Evolutionary conservation across 2,113 vertebrate species (phyloP), one percentile per base, ranked within the genome.

Genomic region (Psettodes erumei): DNA sequence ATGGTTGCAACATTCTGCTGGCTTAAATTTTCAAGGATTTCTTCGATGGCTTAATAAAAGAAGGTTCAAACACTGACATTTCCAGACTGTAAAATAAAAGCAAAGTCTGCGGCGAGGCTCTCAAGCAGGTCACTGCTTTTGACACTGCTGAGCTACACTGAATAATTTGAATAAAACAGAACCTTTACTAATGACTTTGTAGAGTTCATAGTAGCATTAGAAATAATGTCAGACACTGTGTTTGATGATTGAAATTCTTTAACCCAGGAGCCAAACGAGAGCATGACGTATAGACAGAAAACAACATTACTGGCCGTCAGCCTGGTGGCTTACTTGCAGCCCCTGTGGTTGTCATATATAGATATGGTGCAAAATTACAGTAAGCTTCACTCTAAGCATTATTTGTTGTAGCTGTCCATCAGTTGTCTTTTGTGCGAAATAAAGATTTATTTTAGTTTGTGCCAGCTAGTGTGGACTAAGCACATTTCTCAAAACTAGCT

Each of bases 21-120:
- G 47, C 45, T 67, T 25, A 37, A n/a, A 30, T 18, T 21, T 62
- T 75, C 32, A 71, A 62, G 48, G 76, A 72, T 62, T 67, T 71
- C 28, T 53, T 60, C 1, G 9, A 28, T 51, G 40, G 50, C 35
- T 54, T 59, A 48, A 45, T 12, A 71, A 45, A 25, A 10, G 21
- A 33, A 11, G 7, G 60, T 60, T 71, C 54, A 65, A 54, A 30
- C 21, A 21, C 16, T 35, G 42, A 42, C 6, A 13, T 51, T 50
- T 51, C 18, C 45, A 2, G 1, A 51, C 42, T 35, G 53, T 15
- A 23, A 69, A n/a, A 25, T 43, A 6, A 30, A 55, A 27, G 33
- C 7, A 5, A 19, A 37, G 7, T 43, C 53, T 59, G 32, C 3
- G 5, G 8, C 11, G 6, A 59, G 21, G 50, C 13, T 42, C 33